Conservation (phyloP, 2,888 invertebrate genomes). For the Ernsta delagoae region DNA sequence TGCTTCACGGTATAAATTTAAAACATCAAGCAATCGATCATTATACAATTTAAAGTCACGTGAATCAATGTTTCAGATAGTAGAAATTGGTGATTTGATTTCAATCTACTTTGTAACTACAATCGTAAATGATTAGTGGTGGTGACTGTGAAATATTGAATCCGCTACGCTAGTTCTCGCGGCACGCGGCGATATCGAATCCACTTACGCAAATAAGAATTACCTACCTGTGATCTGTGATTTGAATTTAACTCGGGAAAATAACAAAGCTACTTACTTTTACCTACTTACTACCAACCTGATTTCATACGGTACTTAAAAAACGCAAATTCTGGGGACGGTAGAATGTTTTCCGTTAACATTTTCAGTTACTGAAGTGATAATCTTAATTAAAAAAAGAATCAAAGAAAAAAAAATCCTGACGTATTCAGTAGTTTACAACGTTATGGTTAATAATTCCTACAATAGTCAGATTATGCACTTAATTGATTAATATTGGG, state of each 20-base stretch:
- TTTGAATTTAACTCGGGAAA: neutral
- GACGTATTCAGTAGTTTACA: too few relatives aligned
- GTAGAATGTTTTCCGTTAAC: too few relatives aligned
- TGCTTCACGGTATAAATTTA: too few relatives aligned
- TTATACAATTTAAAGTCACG: constrained; percentile 15
- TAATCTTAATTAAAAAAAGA: neutral
- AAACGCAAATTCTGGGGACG: too few relatives aligned
- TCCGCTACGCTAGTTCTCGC: constrained; percentile 67
- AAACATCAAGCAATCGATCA: neutral
- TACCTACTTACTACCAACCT: too few relatives aligned
- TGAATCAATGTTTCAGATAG: constrained; percentile 32
- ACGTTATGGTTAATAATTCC: too few relatives aligned
- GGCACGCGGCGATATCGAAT: constrained; percentile 65
- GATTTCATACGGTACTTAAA: too few relatives aligned
- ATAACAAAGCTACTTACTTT: neutral
- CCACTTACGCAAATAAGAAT: constrained; percentile 56
- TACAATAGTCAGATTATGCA: too few relatives aligned
- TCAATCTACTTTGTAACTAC: constrained; percentile 68
- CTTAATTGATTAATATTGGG: too few relatives aligned
- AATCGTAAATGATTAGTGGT: constrained; percentile 74
- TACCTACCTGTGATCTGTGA: too few relatives aligned
- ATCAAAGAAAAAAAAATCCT: neutral
- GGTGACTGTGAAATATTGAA: constrained; percentile 77
- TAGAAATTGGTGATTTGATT: constrained; percentile 47
- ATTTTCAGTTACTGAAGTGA: too few relatives aligned